Percentiles rank a stretch among this genome's conserved stretches.
phyloP scores from a whole-genome alignment of 2,888 invertebrate genomes.

The Beris morrisii region DNA sequence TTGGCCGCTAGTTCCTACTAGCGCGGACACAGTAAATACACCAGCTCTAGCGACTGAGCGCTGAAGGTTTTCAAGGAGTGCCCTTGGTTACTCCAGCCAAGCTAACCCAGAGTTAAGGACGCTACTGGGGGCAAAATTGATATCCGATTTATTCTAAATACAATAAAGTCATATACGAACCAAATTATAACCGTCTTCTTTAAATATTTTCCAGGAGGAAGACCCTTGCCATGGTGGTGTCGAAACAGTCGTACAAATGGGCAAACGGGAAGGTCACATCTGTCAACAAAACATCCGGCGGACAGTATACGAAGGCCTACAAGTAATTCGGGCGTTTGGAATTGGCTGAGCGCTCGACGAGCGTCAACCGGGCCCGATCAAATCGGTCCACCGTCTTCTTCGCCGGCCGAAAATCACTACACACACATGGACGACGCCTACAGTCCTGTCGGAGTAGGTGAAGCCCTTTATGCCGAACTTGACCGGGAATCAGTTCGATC shows the following conservation, averaged over 20 bases:
- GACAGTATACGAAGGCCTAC: constrained; percentile 57
- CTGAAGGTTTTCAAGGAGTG: too few species aligned
- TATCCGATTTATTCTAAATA: too few species aligned
- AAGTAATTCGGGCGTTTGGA: constrained; percentile 56
- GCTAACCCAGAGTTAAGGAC: too few species aligned
- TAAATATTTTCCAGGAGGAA: constrained; percentile 47
- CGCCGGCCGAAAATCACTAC: constrained; percentile 69
- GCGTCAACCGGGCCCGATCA: constrained; percentile 57
- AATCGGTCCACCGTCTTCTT: constrained; percentile 59
- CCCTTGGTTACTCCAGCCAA: too few species aligned
- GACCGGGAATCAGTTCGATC: constrained; percentile 62
- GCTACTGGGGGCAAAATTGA: too few species aligned
- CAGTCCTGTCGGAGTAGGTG: constrained; percentile 61
- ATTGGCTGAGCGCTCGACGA: constrained; percentile 54
- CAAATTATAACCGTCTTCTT: neutral
- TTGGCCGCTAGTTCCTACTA: too few species aligned
- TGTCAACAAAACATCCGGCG: constrained; percentile 55
- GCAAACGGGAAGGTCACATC: constrained; percentile 51
- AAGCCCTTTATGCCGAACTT: constrained; percentile 71
- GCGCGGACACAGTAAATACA: too few species aligned
- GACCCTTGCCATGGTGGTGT: constrained; percentile 57
- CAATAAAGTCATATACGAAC: too few species aligned
- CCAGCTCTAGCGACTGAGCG: too few species aligned
- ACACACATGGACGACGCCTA: constrained; percentile 70
- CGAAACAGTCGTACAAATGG: constrained; percentile 54